These are phyloP conservation scores for Operophtera brumata DNA, from an alignment of 2,888 invertebrate genomes.

Conservation along the genomic window DNA sequence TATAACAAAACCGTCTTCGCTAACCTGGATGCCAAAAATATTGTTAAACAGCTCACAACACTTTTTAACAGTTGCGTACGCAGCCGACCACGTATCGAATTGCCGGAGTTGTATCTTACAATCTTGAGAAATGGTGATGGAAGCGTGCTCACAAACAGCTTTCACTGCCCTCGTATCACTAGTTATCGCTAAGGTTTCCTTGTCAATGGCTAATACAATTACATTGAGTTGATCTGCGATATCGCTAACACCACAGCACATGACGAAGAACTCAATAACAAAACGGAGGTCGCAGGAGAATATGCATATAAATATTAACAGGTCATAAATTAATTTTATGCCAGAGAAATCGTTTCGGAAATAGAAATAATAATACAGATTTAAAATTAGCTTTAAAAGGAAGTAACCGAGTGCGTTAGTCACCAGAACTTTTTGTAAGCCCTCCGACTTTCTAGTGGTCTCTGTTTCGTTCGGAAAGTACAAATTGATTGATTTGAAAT, in stretches of 20 bases:
- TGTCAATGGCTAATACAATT: not conserved
- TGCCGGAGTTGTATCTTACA: not conserved
- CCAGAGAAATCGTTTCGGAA: not conserved
- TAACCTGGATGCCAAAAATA: conserved; percentile 34
- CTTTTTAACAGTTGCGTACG: conserved; percentile 39
- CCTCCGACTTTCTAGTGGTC: not conserved
- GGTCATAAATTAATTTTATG: not conserved
- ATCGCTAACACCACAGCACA: conserved; percentile 7
- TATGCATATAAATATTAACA: not conserved
- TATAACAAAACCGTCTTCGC: too few species aligned
- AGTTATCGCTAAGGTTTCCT: not conserved
- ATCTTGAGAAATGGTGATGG: not conserved
- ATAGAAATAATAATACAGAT: not conserved
- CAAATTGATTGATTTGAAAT: conserved; percentile 1
- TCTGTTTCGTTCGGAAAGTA: conserved; percentile 12
- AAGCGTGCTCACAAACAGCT: conserved; percentile 1
- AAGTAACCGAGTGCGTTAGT: not conserved
- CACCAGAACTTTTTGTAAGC: not conserved
- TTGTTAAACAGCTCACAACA: conserved; percentile 37
- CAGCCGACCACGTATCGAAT: conserved; percentile 41
- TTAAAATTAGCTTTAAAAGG: not conserved
- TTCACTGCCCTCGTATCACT: not conserved
- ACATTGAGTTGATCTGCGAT: conserved; percentile 1
- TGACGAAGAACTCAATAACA: conserved; percentile 12
- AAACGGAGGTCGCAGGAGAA: conserved; percentile 6